phyloP scores from a whole-genome alignment of 2,113 vertebrate genomes.

The Camelus dromedarius region DNA sequence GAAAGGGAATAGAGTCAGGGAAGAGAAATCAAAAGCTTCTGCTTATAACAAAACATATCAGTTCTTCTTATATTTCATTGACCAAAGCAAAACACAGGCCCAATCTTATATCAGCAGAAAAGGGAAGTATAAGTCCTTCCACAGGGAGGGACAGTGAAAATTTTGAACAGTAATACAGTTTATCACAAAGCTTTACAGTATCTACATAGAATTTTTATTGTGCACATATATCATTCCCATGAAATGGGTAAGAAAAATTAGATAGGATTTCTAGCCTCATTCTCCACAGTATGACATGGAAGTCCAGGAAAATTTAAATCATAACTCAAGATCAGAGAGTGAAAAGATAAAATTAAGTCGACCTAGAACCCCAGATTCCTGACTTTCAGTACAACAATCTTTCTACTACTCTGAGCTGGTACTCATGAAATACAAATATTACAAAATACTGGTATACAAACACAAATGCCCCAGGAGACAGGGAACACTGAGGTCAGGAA shows the following conservation, averaged over 20 bases:
- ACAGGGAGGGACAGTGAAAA: not conserved
- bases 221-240: not conserved
- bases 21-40: not conserved
- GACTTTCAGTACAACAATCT: not conserved
- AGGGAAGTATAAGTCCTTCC: not conserved
- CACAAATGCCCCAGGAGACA: not conserved
- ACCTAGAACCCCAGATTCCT: not conserved
- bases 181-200: not conserved
- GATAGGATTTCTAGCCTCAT: not conserved
- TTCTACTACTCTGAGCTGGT: not conserved
- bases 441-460: not conserved
- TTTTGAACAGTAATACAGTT: not conserved
- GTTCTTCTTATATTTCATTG: not conserved
- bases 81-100: not conserved
- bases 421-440: not conserved
- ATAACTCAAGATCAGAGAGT: not conserved
- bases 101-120: not conserved
- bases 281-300: not conserved
- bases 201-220: not conserved
- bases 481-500: too few species aligned
- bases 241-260: not conserved
- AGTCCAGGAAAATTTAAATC: conserved; percentile 19
- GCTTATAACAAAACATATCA: not conserved
- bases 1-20: not conserved
- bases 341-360: not conserved